Percentiles rank a stretch among this genome's conserved stretches.
Conservation (phyloP, 2,888 invertebrate genomes). For the Erpobdella octoculata region DNA sequence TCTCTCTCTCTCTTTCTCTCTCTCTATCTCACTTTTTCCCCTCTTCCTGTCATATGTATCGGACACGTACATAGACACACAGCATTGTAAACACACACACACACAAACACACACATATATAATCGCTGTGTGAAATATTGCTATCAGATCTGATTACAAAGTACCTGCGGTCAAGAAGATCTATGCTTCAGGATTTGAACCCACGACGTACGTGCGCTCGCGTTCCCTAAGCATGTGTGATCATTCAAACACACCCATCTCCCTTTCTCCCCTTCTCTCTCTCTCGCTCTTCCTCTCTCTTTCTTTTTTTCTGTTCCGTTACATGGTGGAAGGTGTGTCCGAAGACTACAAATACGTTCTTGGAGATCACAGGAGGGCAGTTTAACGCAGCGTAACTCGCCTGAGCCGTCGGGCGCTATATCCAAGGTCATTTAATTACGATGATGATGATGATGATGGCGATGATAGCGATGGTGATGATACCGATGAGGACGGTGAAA, state of each 20-base stretch:
- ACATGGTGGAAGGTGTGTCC: not conserved
- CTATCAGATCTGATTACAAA: not conserved
- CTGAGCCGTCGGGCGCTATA: not conserved
- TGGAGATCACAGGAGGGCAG: not conserved
- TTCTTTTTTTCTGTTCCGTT: not conserved
- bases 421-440: not conserved
- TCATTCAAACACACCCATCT: not conserved
- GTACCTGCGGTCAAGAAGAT: too few species aligned
- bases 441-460: slow-evolving; percentile 30
- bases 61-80: too few species aligned
- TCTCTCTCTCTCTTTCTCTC: too few species aligned
- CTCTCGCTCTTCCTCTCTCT: not conserved
- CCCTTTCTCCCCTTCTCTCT: not conserved
- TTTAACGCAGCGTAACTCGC: too few species aligned
- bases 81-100: not conserved
- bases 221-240: not conserved
- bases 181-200: too few species aligned
- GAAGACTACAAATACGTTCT: not conserved
- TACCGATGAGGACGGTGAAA: slow-evolving; percentile 26
- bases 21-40: too few species aligned
- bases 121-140: not conserved
- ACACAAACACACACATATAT: not conserved
- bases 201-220: too few species aligned
- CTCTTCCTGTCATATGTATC: too few species aligned
- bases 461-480: slow-evolving; percentile 29